These are phyloP conservation scores for Magallana angulata DNA, from an alignment of 1,140 invertebrate genomes.

Conservation along the genomic window DNA sequence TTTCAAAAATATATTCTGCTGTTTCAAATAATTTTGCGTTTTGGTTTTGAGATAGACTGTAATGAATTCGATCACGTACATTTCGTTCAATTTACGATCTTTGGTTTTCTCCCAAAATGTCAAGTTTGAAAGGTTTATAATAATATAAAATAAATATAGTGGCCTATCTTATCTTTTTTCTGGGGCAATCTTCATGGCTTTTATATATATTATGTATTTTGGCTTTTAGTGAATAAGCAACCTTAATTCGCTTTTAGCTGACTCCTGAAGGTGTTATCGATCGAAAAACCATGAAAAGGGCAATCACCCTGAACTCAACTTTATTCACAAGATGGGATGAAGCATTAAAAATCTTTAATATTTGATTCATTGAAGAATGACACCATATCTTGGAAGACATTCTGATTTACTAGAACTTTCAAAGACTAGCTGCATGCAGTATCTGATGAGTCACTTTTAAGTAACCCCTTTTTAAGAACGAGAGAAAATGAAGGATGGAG, in stretches of 20 bases:
- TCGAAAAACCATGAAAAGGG: too few species aligned
- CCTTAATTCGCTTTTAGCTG: neutral
- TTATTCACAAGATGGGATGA: too few species aligned
- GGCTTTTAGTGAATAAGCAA: conserved; percentile 14
- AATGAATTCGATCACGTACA: neutral
- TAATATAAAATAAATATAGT: neutral
- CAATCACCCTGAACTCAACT: too few species aligned
- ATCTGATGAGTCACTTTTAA: too few species aligned
- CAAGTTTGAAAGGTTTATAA: conserved; percentile 3
- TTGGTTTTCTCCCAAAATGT: neutral
- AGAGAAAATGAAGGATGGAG: too few species aligned
- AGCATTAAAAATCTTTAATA: too few species aligned
- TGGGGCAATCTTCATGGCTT: neutral
- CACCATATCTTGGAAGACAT: too few species aligned
- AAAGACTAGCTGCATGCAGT: too few species aligned
- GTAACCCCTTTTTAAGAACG: too few species aligned
- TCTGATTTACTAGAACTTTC: too few species aligned
- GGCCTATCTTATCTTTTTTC: conserved; percentile 2
- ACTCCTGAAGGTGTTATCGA: too few species aligned
- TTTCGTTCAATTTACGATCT: neutral
- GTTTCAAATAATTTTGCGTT: neutral
- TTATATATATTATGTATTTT: conserved; percentile 5
- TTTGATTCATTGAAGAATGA: too few species aligned
- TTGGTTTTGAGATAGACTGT: neutral
- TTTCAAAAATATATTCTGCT: neutral